These are phyloP conservation scores for Uropetala carovei DNA, from an alignment of 2,888 invertebrate species.

Conservation along the genomic window DNA sequence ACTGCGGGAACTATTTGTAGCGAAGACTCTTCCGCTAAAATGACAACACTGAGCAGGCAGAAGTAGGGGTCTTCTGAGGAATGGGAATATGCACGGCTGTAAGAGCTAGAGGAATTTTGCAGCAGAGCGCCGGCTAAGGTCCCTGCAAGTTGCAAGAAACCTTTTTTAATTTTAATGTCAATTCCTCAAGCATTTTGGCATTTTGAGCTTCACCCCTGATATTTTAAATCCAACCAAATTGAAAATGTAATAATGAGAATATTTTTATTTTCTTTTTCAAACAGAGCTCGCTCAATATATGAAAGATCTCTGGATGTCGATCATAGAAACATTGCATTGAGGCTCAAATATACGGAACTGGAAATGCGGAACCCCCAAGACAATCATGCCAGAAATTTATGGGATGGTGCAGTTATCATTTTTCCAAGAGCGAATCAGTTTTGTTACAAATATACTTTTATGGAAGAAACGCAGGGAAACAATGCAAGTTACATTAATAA, in stretches of 20 bases:
- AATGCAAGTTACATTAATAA: conserved; percentile 82
- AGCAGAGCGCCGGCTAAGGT: too few species aligned
- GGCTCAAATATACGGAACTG: conserved; percentile 99
- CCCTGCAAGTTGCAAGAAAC: too few species aligned
- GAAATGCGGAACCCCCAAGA: conserved; percentile 97
- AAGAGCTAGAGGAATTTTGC: too few species aligned
- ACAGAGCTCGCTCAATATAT: conserved; percentile 90
- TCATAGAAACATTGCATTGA: conserved; percentile 96
- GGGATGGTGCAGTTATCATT: conserved; percentile 98
- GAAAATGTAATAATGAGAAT: not conserved
- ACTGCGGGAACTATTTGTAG: too few species aligned
- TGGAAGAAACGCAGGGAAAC: conserved; percentile 99
- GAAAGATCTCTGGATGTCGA: conserved; percentile 98
- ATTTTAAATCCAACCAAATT: not conserved
- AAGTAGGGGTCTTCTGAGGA: too few species aligned
- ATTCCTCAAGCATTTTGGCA: not conserved
- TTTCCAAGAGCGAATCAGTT: conserved; percentile 98
- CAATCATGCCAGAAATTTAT: conserved; percentile 98
- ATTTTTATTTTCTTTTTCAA: conserved; percentile 47
- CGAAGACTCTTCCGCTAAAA: too few species aligned
- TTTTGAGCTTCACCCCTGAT: too few species aligned
- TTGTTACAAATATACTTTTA: conserved; percentile 99
- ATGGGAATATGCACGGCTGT: too few species aligned
- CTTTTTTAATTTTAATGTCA: not conserved
- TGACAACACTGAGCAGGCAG: too few species aligned